These are phyloP conservation scores for Drosophila watanabei DNA, from an alignment of 1,140 invertebrate species.

Conservation along the genomic window DNA sequence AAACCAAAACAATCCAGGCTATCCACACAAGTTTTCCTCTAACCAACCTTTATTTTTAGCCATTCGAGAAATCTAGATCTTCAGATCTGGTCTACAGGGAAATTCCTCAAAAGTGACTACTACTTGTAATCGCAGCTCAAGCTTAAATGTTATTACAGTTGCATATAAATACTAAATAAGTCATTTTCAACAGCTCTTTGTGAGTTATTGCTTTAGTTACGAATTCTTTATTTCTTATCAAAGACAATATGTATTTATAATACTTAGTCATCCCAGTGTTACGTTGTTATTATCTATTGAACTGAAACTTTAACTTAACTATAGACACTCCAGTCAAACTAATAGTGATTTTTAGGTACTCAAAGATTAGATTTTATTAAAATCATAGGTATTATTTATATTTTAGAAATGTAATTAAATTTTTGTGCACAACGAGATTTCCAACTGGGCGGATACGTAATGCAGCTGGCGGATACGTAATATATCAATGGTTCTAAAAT, in stretches of 20 bases:
- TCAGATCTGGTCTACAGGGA: neutral
- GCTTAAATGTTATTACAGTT: neutral
- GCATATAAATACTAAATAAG: neutral
- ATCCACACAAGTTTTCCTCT: slow-evolving; percentile 1
- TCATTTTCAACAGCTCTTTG: neutral
- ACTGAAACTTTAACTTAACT: neutral
- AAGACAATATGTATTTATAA: neutral
- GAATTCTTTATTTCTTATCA: neutral
- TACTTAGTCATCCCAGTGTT: neutral
- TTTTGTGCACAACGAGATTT: neutral
- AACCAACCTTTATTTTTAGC: neutral
- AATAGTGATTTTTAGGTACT: neutral
- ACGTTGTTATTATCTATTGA: neutral
- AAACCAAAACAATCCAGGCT: slow-evolving; percentile 19
- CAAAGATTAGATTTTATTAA: neutral
- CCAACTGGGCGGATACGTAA: neutral
- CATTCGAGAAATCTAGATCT: slow-evolving; percentile 6
- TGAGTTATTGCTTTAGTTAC: neutral
- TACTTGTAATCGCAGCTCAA: neutral
- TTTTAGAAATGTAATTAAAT: too few relatives aligned
- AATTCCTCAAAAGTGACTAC: slow-evolving; percentile 11
- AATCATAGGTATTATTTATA: neutral
- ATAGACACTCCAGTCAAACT: neutral
- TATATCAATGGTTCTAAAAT: too few relatives aligned
- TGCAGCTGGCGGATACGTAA: too few relatives aligned